A percentile compares a stretch with the other conserved stretches of the same genome.
These are phyloP conservation scores for Nipponacmea schrenckii DNA, from an alignment of 2,888 invertebrate genomes.

Conservation along the genomic window DNA sequence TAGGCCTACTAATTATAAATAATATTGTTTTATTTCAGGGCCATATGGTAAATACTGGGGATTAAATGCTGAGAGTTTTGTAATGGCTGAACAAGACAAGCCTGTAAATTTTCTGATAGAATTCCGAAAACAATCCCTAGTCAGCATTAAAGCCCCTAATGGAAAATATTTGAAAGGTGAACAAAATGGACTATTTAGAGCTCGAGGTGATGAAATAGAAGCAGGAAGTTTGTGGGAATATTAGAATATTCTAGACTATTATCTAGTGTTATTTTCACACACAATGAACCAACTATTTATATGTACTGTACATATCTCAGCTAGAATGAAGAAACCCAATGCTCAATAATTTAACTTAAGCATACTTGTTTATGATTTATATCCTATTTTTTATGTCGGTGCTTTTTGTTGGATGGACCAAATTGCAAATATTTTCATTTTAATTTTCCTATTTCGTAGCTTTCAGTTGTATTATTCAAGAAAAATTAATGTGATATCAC, in stretches of 20 bases:
- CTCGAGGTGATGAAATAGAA: conserved; percentile 39
- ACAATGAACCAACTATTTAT: too few relatives aligned
- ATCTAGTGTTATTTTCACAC: too few relatives aligned
- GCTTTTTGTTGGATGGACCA: too few relatives aligned
- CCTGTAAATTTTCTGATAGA: conserved; percentile 91
- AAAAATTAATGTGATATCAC: too few relatives aligned
- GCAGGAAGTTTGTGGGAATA: conserved; percentile 48
- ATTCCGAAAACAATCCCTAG: conserved; percentile 89
- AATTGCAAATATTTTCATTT: too few relatives aligned
- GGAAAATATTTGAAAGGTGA: conserved; percentile 71
- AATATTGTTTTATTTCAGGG: conserved; percentile 72
- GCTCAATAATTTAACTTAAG: too few relatives aligned
- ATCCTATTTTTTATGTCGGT: too few relatives aligned
- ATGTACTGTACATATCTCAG: too few relatives aligned
- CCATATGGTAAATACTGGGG: conserved; percentile 95
- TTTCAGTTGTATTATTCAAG: too few relatives aligned
- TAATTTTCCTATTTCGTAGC: too few relatives aligned
- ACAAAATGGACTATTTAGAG: conserved; percentile 64
- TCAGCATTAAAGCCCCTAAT: conserved; percentile 83
- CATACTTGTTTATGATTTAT: too few relatives aligned
- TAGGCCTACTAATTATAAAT: not conserved
- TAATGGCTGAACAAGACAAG: conserved; percentile 81
- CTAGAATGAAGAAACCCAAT: too few relatives aligned
- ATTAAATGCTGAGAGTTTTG: conserved; percentile 82
- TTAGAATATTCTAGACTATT: conserved; percentile 25